Conservation (phyloP, 1,140 invertebrate genomes). For the Apis florea region DNA sequence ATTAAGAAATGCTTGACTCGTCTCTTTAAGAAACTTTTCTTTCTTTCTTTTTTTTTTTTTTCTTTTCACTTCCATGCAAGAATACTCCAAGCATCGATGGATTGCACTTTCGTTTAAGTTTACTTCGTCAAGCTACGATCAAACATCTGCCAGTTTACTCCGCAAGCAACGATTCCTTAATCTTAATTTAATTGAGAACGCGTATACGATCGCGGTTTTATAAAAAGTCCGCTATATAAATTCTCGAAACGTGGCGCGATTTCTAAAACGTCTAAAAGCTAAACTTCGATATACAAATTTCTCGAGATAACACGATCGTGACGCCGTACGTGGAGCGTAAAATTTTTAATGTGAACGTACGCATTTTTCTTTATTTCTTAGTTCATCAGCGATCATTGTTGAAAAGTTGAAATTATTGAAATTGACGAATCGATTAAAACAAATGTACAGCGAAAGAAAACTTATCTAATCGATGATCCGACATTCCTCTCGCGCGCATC, state of each 20-base stretch:
- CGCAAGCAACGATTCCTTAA: background rate
- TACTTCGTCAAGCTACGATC: background rate
- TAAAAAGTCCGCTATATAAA: background rate
- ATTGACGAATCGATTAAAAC: constrained; percentile 40
- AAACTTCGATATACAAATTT: background rate
- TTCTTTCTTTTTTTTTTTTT: background rate
- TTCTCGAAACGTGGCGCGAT: background rate
- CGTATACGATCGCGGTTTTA: background rate
- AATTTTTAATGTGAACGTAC: background rate
- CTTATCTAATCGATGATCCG: background rate
- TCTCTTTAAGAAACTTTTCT: background rate
- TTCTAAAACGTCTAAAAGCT: constrained; percentile 3
- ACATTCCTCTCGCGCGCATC: background rate
- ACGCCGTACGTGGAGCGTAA: background rate
- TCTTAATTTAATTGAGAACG: constrained; percentile 13
- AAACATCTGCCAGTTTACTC: background rate
- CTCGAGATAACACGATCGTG: background rate
- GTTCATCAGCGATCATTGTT: constrained; percentile 40
- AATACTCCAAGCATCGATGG: constrained; percentile 13
- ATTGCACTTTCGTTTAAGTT: constrained; percentile 22
- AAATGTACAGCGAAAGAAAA: background rate
- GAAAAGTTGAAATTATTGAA: constrained; percentile 30
- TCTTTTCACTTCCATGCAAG: background rate
- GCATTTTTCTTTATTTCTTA: background rate
- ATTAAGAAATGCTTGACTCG: constrained; percentile 5